Percentiles rank a stretch among this genome's conserved stretches.
Evolutionary conservation across 2,888 invertebrate species (phyloP).

Genomic region (Endotricha flammealis): DNA sequence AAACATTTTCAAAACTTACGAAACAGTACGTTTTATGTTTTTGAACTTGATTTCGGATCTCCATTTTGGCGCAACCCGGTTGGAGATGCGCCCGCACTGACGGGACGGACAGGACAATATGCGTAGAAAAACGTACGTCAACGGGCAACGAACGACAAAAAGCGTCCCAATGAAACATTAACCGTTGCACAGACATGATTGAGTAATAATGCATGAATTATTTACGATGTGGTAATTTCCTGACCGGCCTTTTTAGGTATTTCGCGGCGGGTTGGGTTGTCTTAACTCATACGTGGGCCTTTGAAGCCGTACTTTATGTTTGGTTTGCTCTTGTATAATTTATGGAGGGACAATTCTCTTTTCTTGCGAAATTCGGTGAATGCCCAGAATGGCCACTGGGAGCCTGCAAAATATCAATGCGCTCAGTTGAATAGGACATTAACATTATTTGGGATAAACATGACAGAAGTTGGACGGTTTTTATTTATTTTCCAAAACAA

Average conservation of each 20-base stretch:
- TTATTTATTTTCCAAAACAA: background rate
- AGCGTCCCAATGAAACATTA: constrained; percentile 45
- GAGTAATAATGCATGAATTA: constrained; percentile 74
- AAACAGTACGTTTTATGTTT: constrained; percentile 22
- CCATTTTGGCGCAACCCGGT: constrained; percentile 1
- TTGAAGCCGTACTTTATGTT: constrained; percentile 38
- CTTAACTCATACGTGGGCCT: constrained; percentile 26
- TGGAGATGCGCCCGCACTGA: constrained; percentile 11
- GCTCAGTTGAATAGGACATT: background rate
- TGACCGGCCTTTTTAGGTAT: constrained; percentile 52
- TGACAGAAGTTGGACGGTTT: background rate
- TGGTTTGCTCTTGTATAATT: constrained; percentile 35
- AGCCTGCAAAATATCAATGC: background rate
- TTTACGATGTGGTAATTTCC: constrained; percentile 70
- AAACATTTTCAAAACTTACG: constrained; percentile 30
- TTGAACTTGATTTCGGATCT: constrained; percentile 10
- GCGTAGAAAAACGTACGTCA: constrained; percentile 41
- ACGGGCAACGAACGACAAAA: constrained; percentile 43
- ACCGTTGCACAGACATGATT: constrained; percentile 62
- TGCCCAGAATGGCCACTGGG: background rate
- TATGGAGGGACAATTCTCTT: constrained; percentile 24
- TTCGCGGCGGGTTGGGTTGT: constrained; percentile 33
- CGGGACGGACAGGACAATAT: constrained; percentile 58
- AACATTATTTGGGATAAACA: background rate
- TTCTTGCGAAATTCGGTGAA: constrained; percentile 12